Conservation (phyloP, 2,113 vertebrate species). For the Cepphus grylle region DNA sequence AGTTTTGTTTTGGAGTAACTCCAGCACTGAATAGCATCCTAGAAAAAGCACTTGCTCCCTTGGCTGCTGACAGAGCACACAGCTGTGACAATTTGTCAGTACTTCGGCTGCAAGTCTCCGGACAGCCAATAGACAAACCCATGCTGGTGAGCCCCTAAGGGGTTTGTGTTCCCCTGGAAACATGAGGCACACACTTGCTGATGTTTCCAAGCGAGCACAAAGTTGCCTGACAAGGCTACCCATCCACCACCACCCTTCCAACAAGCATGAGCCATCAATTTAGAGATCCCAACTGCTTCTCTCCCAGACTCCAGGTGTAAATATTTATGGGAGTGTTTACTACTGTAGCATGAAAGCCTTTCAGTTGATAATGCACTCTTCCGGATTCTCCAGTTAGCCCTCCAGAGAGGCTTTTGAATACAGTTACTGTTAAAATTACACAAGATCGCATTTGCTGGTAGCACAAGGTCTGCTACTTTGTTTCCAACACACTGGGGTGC, state of each 20-base stretch:
- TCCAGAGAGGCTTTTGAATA: not conserved
- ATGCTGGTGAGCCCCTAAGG: not conserved
- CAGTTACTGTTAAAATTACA: not conserved
- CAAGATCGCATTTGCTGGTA: not conserved
- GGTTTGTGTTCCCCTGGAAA: not conserved
- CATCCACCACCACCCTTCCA: not conserved
- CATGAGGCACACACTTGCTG: rapidly evolving
- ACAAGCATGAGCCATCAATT: not conserved
- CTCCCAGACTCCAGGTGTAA: not conserved
- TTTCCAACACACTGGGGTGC: not conserved
- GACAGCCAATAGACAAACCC: not conserved
- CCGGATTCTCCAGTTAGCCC: not conserved
- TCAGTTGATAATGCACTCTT: rapidly evolving
- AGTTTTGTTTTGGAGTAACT: not conserved
- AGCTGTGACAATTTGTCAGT: not conserved
- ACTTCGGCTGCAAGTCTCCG: not conserved
- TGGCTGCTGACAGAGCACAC: not conserved
- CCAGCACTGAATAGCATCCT: not conserved
- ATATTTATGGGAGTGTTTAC: not conserved
- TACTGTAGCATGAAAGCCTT: not conserved
- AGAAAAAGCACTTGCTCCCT: not conserved
- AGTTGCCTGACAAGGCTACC: not conserved
- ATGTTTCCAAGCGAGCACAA: not conserved
- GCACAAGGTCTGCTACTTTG: not conserved
- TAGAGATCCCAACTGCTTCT: not conserved